Conservation (phyloP, 2,113 vertebrate species). For the Choloepus hoffmanni region DNA sequence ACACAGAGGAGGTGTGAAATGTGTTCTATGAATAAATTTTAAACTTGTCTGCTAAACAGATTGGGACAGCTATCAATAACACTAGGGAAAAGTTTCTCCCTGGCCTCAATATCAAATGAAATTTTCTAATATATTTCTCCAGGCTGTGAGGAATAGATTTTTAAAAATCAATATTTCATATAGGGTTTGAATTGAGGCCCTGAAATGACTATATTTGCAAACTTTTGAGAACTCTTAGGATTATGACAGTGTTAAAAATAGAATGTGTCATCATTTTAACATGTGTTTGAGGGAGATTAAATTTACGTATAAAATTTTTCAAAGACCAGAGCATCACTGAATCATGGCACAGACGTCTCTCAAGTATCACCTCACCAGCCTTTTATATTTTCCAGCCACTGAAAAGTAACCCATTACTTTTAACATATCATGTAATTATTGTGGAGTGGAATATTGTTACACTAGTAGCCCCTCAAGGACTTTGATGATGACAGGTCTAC, state of each 20-base stretch:
- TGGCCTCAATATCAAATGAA: slow-evolving; percentile 54
- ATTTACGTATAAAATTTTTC: slow-evolving; percentile 41
- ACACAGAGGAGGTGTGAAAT: slow-evolving; percentile 77
- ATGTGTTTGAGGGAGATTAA: slow-evolving; percentile 13
- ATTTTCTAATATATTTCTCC: slow-evolving; percentile 23
- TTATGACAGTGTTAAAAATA: slow-evolving; percentile 5
- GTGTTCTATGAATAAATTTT: slow-evolving; percentile 73
- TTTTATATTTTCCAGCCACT: background rate
- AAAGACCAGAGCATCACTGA: slow-evolving; percentile 1
- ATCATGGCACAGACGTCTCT: background rate
- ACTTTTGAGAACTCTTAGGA: background rate
- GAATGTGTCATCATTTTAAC: background rate
- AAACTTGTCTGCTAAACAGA: slow-evolving; percentile 73
- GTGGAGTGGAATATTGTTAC: background rate
- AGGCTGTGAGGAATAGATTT: background rate
- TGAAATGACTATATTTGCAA: background rate
- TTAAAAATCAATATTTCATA: slow-evolving; percentile 49
- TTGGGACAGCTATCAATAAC: slow-evolving; percentile 68
- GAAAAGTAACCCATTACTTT: slow-evolving; percentile 14
- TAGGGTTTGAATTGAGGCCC: background rate
- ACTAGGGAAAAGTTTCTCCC: slow-evolving; percentile 50
- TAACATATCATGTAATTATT: background rate
- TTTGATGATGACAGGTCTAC: background rate
- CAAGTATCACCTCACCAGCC: background rate
- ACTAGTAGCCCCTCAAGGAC: background rate